Evolutionary conservation across 2,113 vertebrate genomes (phyloP).

Genomic region (Steatornis caripensis): DNA sequence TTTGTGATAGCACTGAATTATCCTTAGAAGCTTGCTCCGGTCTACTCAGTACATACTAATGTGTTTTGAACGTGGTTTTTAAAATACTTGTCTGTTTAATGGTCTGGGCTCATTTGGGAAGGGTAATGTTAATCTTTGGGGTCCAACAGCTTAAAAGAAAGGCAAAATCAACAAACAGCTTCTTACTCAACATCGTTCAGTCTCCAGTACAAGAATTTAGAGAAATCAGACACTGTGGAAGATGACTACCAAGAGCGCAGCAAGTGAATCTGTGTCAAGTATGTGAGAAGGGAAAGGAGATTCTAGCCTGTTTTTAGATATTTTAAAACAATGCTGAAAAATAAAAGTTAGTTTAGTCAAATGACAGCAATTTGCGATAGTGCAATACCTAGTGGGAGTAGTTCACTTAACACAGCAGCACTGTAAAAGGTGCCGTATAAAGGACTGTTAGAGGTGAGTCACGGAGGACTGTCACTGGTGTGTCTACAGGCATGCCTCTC

Average conservation of each 20-base stretch:
- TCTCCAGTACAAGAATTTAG: background rate
- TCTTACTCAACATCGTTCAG: background rate
- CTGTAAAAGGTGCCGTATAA: rapidly evolving
- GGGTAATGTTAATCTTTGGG: background rate
- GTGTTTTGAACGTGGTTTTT: background rate
- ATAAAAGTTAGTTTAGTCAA: background rate
- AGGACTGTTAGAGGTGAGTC: background rate
- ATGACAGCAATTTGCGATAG: background rate
- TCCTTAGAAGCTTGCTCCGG: background rate
- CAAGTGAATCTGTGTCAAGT: background rate
- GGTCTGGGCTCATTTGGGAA: conserved; percentile 18
- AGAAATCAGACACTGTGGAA: background rate
- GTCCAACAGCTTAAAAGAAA: background rate
- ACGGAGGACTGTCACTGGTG: no score
- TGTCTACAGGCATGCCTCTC: background rate
- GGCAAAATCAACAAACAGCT: background rate
- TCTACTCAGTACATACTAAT: background rate
- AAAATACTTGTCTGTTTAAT: conserved; percentile 16
- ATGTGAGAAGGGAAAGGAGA: background rate
- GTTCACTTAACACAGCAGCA: background rate
- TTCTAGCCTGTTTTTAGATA: background rate
- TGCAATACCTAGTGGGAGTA: background rate
- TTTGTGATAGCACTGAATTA: conserved; percentile 24
- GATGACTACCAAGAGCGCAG: background rate
- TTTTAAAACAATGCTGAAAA: background rate